Evolutionary conservation across 2,797 vertebrate species (phyloP).

Genomic region (Darevskia mixta): DNA sequence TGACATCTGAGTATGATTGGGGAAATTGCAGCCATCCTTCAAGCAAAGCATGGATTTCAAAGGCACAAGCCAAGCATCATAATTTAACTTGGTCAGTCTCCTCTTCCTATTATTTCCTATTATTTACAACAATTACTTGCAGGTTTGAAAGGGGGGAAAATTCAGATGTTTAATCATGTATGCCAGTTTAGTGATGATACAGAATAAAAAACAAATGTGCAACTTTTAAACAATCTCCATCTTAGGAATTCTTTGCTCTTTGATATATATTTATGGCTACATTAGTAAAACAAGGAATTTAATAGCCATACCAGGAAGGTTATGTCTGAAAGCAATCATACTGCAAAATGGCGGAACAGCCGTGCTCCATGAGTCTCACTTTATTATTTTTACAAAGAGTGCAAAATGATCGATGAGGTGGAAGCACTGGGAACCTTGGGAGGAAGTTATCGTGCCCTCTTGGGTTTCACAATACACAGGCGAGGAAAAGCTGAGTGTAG

Average conservation of each 20-base stretch:
- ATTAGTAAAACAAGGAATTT: conserved; percentile 13
- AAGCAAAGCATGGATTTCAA: conserved; percentile 66
- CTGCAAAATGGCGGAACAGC: neutral
- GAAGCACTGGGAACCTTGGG: too few species aligned
- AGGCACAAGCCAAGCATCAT: conserved; percentile 71
- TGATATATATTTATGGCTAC: neutral
- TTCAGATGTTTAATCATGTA: conserved; percentile 65
- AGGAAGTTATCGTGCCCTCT: too few species aligned
- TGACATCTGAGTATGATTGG: conserved; percentile 72
- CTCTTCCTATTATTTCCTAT: conserved; percentile 64
- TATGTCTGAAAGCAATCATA: neutral
- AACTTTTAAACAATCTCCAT: neutral
- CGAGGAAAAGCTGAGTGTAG: too few species aligned
- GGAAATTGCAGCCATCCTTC: conserved; percentile 58
- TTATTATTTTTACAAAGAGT: too few species aligned
- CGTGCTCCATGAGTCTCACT: neutral
- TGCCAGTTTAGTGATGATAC: conserved; percentile 22
- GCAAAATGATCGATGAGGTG: too few species aligned
- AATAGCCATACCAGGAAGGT: neutral
- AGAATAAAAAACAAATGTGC: conserved; percentile 19
- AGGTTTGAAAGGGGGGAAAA: conserved; percentile 62
- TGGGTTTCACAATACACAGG: too few species aligned
- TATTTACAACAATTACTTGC: conserved; percentile 61
- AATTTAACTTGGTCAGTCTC: conserved; percentile 67
- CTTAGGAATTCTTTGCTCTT: conserved; percentile 19